Evolutionary conservation across 2,888 invertebrate species (phyloP), one percentile per base, ranked within the genome.

Genomic region (Lepidochitona cinerea): DNA sequence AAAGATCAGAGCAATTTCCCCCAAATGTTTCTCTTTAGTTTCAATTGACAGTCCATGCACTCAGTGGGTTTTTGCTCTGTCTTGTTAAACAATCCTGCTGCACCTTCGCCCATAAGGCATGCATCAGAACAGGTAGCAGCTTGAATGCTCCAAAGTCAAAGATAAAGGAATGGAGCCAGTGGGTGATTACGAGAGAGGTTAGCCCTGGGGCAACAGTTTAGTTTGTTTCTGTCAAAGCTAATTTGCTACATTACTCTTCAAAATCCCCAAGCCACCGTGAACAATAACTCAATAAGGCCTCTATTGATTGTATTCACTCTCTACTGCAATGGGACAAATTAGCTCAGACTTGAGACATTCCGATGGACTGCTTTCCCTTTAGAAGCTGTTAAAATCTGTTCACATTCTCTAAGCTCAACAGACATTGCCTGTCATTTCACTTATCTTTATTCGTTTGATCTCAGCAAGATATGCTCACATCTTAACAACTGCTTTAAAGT

Each of bases 261-360:
- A 23, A 35, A 35, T 66, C 37, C 66, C 66, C 18, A 35, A 37
- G 66, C 66, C 26, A 35, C 37, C 9, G 9, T 37, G 37, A 36
- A 66, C 66, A 37, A 66, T 66, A 66, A 66, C 37, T 66, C 66
- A 66, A 66, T 66, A 35, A 66, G 23, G 18, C n/a, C 14, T 14
- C 18, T 37, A 66, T 66, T 37, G 66, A 66, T 66, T 37, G 36
- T 36, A 32, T 29, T 4, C 4, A 26, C 29, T 29, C 26, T 29
- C 59, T 29, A 49, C 29, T 14, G 59, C 59, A 59, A 29, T 59
- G 29, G 29, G 29, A 14, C 59, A 23, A 59, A 59, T 59, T 59
- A 59, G 29, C 29, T 23, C 29, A 4, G 59, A 59, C 23, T 59
- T 23, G 12, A 32, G 26, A 32, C 18, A 59, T 59, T 59, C 59